Conservation (phyloP, 2,888 invertebrate genomes). For the Apodemia duryi region DNA sequence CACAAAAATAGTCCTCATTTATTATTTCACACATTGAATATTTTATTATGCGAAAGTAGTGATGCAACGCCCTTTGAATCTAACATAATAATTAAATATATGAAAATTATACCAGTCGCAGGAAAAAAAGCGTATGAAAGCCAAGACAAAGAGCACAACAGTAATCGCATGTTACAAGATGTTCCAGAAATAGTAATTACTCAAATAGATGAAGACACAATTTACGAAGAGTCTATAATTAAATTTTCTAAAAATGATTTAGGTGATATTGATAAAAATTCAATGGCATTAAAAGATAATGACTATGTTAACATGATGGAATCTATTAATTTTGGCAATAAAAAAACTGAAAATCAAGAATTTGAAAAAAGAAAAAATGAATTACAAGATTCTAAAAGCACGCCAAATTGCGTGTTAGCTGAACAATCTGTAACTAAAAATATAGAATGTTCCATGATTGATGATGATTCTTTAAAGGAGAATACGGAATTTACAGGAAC, state of each 20-base stretch:
- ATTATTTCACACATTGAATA: background rate
- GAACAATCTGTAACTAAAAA: background rate
- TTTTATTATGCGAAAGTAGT: background rate
- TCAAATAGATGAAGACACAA: background rate
- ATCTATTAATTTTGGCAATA: background rate
- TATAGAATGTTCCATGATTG: background rate
- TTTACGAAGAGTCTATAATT: background rate
- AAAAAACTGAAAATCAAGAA: background rate
- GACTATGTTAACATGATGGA: background rate
- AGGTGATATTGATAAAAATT: background rate
- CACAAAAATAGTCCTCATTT: background rate
- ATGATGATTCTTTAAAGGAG: too few species aligned
- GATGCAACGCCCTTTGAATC: background rate
- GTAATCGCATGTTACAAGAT: background rate
- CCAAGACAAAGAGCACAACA: background rate
- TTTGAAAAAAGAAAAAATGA: background rate
- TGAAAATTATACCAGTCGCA: background rate
- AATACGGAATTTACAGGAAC: too few species aligned
- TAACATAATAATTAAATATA: background rate
- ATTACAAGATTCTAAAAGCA: background rate
- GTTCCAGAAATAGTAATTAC: conserved; percentile 10
- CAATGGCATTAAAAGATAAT: background rate
- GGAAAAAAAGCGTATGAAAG: background rate
- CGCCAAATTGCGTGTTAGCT: too few species aligned
- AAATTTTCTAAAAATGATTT: background rate